Evolutionary conservation across 2,888 invertebrate genomes (phyloP).

Genomic region (Rhynchonema sp.): DNA sequence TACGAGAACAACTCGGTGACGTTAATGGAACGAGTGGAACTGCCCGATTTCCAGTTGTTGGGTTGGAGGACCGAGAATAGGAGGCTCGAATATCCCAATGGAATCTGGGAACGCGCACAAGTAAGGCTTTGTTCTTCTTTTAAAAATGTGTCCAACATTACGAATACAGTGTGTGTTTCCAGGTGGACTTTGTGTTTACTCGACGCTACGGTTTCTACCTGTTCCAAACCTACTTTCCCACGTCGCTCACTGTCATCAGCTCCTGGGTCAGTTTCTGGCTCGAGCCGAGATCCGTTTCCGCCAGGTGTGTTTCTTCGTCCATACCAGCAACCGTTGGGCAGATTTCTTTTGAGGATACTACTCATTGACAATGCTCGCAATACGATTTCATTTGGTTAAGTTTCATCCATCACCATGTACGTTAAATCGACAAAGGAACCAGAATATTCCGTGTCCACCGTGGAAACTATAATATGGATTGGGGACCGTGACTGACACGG

Average conservation of each 20-base stretch:
- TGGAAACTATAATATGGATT: too few species aligned
- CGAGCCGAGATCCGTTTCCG: conserved; percentile 25
- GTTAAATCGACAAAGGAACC: too few species aligned
- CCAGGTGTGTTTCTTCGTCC: conserved; percentile 15
- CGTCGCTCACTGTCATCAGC: conserved; percentile 19
- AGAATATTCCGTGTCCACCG: too few species aligned
- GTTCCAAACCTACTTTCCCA: conserved; percentile 25
- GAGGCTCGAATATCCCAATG: conserved; percentile 25
- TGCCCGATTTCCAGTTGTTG: conserved; percentile 26
- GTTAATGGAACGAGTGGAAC: conserved; percentile 24
- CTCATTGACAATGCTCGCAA: too few species aligned
- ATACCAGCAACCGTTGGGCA: too few species aligned
- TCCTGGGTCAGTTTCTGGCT: conserved; percentile 29
- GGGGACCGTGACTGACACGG: too few species aligned
- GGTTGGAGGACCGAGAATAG: conserved; percentile 25
- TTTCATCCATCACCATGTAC: too few species aligned
- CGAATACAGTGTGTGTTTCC: background rate
- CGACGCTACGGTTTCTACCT: conserved; percentile 28
- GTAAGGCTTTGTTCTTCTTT: background rate
- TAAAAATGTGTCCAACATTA: background rate
- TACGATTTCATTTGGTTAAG: too few species aligned
- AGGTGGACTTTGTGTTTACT: conserved; percentile 27
- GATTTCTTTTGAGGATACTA: background rate
- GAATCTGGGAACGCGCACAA: conserved; percentile 23
- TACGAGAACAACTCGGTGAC: conserved; percentile 12